Base-by-base conservation (phyloP, 1,140 invertebrate genomes). In the Zaprionus camerounensis region DNA sequence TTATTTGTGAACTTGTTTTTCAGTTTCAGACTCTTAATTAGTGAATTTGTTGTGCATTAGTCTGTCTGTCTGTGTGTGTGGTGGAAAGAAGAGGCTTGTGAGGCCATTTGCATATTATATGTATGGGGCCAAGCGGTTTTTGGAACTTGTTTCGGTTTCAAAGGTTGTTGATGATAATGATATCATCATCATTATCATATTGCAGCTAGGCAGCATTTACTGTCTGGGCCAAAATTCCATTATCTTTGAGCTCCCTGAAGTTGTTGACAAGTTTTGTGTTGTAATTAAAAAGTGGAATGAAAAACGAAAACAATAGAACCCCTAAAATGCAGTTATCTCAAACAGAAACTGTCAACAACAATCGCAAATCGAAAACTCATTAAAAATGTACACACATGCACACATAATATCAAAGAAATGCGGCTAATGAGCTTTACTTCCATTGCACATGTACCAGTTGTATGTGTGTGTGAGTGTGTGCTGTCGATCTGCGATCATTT, bases 281-380 rank as follows among this genome's bases (percentile, higher is more conserved):
- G 80, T 86, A 83, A 88, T 88, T 88, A 83, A 75, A 88, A 82
- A 77, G 34, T 55, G 75, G 53, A 53, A n/a, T 36, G 28, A 24
- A 17, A 55, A 49, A 76, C 26, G n/a, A 13, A 51, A 11, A 63
- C 12, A 63, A 59, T 64, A 53, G 24, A 69, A 31, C 56, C 49
- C 41, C 36, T 26, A 46, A 57, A 17, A 46, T 34, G 13, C n/a
- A 49, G 56, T 80, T 82, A 82, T 72, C 80, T 75, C 24, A 62
- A 49, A 59, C 46, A 53, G 68, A 63, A 61, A 64, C 66, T 82
- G 80, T 73, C 28, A 46, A 49, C 53, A 73, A 49, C 49, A 65
- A 28, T 62, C 38, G 49, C 70, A 69, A 72, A 28, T 22, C 34
- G 15, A 77, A 73, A 70, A 76, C 31, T 75, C 76, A 75, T 82